phyloP scores from a whole-genome alignment of 2,888 invertebrate species.

The Leptinotarsa peninsularis region DNA sequence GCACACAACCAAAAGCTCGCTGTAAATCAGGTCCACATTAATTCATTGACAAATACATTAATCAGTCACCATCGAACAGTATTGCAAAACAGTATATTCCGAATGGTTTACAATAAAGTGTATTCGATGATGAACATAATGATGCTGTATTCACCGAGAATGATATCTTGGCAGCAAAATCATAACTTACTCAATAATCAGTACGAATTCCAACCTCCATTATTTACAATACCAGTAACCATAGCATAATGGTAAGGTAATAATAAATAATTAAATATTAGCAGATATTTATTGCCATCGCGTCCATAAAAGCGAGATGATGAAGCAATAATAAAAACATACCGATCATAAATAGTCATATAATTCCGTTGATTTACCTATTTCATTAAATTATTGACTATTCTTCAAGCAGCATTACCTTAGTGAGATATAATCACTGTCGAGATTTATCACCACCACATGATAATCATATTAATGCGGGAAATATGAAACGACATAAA shows the following conservation, averaged over 20 bases:
- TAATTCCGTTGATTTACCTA: slow-evolving; percentile 44
- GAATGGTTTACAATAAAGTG: slow-evolving; percentile 1
- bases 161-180: background rate
- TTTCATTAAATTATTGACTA: slow-evolving; percentile 38
- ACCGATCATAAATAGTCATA: slow-evolving; percentile 35
- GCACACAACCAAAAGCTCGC: background rate
- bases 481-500: slow-evolving; percentile 55
- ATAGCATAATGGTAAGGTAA: slow-evolving; percentile 34
- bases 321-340: slow-evolving; percentile 42
- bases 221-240: slow-evolving; percentile 32
- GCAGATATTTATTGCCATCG: slow-evolving; percentile 35
- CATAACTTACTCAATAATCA: slow-evolving; percentile 25
- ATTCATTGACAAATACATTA: background rate
- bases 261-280: slow-evolving; percentile 34
- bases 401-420: slow-evolving; percentile 40
- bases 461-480: slow-evolving; percentile 51
- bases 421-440: slow-evolving; percentile 37
- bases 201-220: slow-evolving; percentile 38
- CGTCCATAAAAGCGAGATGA: slow-evolving; percentile 36
- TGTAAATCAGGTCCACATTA: background rate
- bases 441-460: slow-evolving; percentile 37
- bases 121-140: background rate
- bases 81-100: background rate
- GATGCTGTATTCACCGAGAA: background rate
- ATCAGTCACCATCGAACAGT: background rate